These are phyloP conservation scores for Porites australiensis DNA, from an alignment of 64 coral and sea anemone species.

Conservation along the genomic window DNA sequence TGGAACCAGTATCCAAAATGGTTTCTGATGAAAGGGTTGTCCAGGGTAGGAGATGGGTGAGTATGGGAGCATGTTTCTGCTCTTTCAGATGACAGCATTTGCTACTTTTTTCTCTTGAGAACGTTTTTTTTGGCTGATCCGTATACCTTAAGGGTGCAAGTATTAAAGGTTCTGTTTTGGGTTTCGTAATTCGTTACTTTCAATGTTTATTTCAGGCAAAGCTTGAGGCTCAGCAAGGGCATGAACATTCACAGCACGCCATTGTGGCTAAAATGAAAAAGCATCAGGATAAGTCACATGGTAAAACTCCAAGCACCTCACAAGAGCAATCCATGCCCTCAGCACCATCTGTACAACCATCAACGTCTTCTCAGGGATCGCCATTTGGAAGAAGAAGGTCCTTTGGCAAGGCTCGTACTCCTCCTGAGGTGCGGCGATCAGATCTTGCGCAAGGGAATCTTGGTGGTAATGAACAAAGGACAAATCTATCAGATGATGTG, in stretches of 20 bases:
- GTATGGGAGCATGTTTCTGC: background rate
- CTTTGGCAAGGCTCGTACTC: conserved; percentile 33
- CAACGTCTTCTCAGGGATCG: background rate
- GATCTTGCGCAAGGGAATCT: background rate
- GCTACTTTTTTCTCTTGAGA: background rate
- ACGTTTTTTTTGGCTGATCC: background rate
- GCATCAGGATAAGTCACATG: background rate
- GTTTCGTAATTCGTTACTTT: no score
- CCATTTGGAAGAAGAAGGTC: conserved; percentile 39
- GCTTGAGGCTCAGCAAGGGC: conserved; percentile 72
- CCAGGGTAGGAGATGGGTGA: conserved; percentile 77
- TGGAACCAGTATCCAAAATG: conserved; percentile 10
- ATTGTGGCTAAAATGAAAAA: conserved; percentile 55
- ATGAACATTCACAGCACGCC: conserved; percentile 87
- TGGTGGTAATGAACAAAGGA: background rate
- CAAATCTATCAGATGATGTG: conserved; percentile 23
- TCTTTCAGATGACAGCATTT: background rate
- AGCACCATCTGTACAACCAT: background rate
- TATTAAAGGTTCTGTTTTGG: no score
- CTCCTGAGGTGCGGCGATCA: conserved; percentile 30
- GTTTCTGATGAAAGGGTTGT: background rate
- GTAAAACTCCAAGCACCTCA: background rate
- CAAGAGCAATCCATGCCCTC: background rate
- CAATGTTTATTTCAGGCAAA: conserved; percentile 64
- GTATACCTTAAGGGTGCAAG: no score